Evolutionary conservation across 2,888 invertebrate genomes (phyloP), one percentile per base, ranked within the genome.

Genomic region (Cerceris ruficornis): DNA sequence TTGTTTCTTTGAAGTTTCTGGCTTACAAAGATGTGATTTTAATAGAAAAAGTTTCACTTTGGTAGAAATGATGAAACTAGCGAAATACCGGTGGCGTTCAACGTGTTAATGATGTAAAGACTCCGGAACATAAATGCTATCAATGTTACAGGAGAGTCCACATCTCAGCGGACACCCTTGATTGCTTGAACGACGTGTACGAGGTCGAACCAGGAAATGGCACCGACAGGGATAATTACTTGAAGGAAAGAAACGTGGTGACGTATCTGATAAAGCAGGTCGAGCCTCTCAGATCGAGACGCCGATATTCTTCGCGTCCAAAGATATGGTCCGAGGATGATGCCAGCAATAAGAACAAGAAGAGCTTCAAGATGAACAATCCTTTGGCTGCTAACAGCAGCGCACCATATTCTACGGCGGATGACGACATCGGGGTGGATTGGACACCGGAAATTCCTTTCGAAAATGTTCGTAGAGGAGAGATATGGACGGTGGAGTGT

Each of bases 391-490:
- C 88, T 17, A 81, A 93, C 70, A 88, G 88, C 74, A 90, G 88
- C 59, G 82, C 87, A 4, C 93, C 17, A 85, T 94, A 93, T 86
- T 93, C 94, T 86, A 94, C 94, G 69, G 94, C 95, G 0, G 97
- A 97, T 41, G 97, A 97, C 54, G 97, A 97, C 86, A 95, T 95
- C 72, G 95, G 95, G 0, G 95, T 96, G 0, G 97, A 97, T 87
- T 98, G 98, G 97, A 97, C 95, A 28, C 97, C 98, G 0, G 98
- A 98, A 93, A 97, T 98, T 92, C 98, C 98, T 0, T 98, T 98
- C 91, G 96, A 96, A 93, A 97, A 97, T 93, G 98, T 98, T 93
- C 93, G 93, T 88, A 64, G 69, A 43, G 50, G 17, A 52, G 7
- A 52, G 7, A 6, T 7, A 52, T n/a, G 7, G 17, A 6, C 17